Evolutionary conservation across 2,113 vertebrate species (phyloP).

Genomic region (Macaca fascicularis): DNA sequence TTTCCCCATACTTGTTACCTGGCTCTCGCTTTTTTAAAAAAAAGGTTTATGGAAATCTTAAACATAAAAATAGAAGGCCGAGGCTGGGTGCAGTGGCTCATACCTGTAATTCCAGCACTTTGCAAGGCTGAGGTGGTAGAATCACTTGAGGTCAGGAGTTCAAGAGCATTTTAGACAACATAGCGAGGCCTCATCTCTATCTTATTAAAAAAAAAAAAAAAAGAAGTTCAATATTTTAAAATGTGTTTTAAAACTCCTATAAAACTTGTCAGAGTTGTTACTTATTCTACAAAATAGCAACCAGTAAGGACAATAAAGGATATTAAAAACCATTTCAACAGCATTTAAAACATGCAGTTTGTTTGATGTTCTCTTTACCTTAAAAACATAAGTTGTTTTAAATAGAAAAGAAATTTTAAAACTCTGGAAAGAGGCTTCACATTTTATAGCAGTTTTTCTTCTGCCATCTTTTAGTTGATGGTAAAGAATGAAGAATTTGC

Average conservation of each 20-base stretch:
- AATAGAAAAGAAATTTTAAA: conserved; percentile 61
- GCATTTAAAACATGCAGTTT: conserved; percentile 38
- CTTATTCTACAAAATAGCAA: conserved; percentile 81
- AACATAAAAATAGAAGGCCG: background rate
- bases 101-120: too few relatives aligned
- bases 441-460: conserved; percentile 54
- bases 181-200: too few relatives aligned
- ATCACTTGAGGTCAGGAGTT: too few relatives aligned
- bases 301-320: conserved; percentile 75
- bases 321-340: conserved; percentile 53
- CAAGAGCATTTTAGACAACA: too few relatives aligned
- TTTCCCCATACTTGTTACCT: background rate
- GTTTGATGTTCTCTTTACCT: background rate
- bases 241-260: conserved; percentile 66
- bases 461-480: background rate
- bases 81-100: too few relatives aligned
- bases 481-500: background rate
- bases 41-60: background rate
- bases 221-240: background rate
- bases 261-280: conserved; percentile 19
- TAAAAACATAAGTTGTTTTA: conserved; percentile 15
- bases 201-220: too few relatives aligned
- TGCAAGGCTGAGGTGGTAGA: too few relatives aligned
- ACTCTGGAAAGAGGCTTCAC: conserved; percentile 47
- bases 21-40: rapidly evolving